A percentile compares a stretch with the other conserved stretches of the same genome.
These are phyloP conservation scores for Acanthopleura granulata DNA, from an alignment of 2,888 invertebrate genomes.

Conservation along the genomic window DNA sequence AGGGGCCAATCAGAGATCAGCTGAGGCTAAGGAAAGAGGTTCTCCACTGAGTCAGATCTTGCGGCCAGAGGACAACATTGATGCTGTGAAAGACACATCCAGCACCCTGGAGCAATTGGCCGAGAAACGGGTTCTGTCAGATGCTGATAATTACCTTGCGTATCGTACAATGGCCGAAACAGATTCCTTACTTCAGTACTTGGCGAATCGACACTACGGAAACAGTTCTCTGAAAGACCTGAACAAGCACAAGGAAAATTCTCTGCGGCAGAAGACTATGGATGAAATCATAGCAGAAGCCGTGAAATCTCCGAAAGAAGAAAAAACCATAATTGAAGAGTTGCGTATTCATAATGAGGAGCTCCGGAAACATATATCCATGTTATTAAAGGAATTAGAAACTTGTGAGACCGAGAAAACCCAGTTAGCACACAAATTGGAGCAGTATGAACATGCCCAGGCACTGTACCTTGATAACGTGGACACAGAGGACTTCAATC, in stretches of 20 bases:
- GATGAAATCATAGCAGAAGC: conserved; percentile 23
- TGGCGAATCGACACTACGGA: conserved; percentile 31
- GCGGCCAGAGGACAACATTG: conserved; percentile 17
- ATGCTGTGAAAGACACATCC: conserved; percentile 24
- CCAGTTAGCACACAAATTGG: conserved; percentile 33
- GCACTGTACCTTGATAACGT: neutral
- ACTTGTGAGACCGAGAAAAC: conserved; percentile 42
- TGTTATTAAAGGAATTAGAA: conserved; percentile 56
- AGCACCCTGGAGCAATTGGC: neutral
- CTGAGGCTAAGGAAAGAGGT: neutral
- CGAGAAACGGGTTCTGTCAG: conserved; percentile 23
- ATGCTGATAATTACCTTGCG: conserved; percentile 26
- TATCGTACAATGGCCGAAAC: conserved; percentile 52
- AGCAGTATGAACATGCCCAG: conserved; percentile 23
- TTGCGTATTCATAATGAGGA: conserved; percentile 59
- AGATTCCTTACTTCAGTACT: conserved; percentile 54
- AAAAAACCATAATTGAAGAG: conserved; percentile 57
- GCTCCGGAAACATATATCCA: conserved; percentile 53
- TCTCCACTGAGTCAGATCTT: neutral
- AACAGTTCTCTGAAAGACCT: neutral
- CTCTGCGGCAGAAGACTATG: neutral
- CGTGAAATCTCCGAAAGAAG: conserved; percentile 50
- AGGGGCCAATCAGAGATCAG: neutral
- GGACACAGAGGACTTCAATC: conserved; percentile 39
- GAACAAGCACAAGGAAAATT: conserved; percentile 20